Base-by-base conservation (phyloP, 2,797 vertebrate species). In the Hypotaenidia philippensis region DNA sequence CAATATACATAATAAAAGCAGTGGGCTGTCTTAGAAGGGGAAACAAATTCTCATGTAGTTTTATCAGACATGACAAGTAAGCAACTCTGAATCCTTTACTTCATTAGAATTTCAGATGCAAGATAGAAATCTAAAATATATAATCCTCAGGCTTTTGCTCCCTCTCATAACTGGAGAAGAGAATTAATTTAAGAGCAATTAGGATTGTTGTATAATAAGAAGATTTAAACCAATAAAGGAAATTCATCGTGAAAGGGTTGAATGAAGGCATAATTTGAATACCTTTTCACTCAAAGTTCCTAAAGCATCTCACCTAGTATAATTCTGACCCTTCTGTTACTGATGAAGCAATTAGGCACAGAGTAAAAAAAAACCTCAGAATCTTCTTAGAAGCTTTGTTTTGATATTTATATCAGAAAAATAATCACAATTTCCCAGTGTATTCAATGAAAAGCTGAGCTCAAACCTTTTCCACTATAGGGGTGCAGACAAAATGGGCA, bases 61-160 rank as follows among this genome's bases (percentile, higher is more conserved):
- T 88, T 77, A 89, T 94, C 80, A 87, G 83, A 93, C 45, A 41
- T 45, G 82, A 80, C 70, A 90, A 71, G 60, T 44, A 81, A 84
- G 52, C 77, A 69, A 87, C 83, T 69, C 80, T 55, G 71, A 84
- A 66, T 70, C 21, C 71, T 91, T 81, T 47, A 60, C 22, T 82
- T 90, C 59, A 69, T 95, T 96, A 77, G 41, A 36, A 83, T 89
- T 96, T 89, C 86, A 94, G 70, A 94, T 74, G 59, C n/a, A 68
- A 90, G 72, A 90, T 69, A 49, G 65, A 91, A 86, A 66, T 70
- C 38, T 49, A 27, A 88, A 92, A 64, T 25, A 56, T 61, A 59
- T 92, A 89, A 87, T 89, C 68, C 66, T 78, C 52, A 27, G 69
- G 79, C 25, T 87, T 93, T 93, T 86, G 36, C 71, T 93, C 47